Percentiles rank a stretch among this genome's conserved stretches.
Evolutionary conservation across 2,113 vertebrate genomes (phyloP).

Genomic region (Chionodraco myersi): DNA sequence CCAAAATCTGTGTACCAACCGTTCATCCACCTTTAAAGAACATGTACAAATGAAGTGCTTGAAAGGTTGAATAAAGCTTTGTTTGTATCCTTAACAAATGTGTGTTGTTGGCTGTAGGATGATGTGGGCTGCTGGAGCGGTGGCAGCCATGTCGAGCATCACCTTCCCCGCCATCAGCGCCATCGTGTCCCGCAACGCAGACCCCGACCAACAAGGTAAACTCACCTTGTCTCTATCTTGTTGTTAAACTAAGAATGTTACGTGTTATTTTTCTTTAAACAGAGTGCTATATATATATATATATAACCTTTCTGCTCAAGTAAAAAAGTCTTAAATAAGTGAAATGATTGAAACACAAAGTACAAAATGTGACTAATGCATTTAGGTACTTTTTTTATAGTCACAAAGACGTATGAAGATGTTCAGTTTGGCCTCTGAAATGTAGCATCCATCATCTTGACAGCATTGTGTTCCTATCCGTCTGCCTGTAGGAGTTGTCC

Average conservation of each 20-base stretch:
- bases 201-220: constrained; percentile 90
- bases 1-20: not conserved
- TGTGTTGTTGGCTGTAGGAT: constrained; percentile 82
- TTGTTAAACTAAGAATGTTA: too few relatives aligned
- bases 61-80: not conserved
- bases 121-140: constrained; percentile 94
- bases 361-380: too few relatives aligned
- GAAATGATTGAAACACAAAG: not conserved
- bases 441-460: not conserved
- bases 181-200: constrained; percentile 90
- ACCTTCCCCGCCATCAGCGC: constrained; percentile 91
- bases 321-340: not conserved
- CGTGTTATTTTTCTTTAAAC: not conserved
- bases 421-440: not conserved
- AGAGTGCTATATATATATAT: not conserved
- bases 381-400: too few relatives aligned
- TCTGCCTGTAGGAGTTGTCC: constrained; percentile 86
- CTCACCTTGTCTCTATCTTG: too few relatives aligned
- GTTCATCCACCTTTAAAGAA: not conserved
- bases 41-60: not conserved
- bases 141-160: constrained; percentile 95
- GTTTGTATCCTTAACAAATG: not conserved
- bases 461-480: not conserved
- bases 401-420: too few relatives aligned
- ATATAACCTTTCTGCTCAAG: not conserved